Base-by-base conservation (phyloP, 2,113 vertebrate genomes). In the Pseudorhombus dupliciocellatus region DNA sequence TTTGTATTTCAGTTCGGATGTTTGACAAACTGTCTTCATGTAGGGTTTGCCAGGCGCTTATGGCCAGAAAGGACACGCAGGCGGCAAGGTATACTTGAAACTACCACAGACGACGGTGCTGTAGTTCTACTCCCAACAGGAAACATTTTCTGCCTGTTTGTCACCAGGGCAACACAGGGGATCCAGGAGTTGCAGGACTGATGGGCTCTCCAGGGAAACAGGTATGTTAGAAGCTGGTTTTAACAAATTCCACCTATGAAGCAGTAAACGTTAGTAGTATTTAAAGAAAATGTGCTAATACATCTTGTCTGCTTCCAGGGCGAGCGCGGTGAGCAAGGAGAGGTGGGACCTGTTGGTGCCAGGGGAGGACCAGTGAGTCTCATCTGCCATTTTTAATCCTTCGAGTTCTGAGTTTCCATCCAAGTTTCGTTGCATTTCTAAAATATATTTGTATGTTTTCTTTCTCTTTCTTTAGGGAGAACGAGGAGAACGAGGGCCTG, bases 131-230 rank as follows among this genome's bases (percentile, higher is more conserved):
- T 28, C 5, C 26, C 26, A 28, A 28, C 26, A 28, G 26, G 26
- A 28, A 28, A 28, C 5, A 28, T 28, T 28, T 28, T 28, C 26
- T 28, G 5, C 26, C 26, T 28, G 26, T 28, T 28, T 28, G 34
- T 37, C 34, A 10, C 10, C 83, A 99, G 97, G 97, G 97, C 44
- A 85, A 66, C 52, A 20, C 85, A 55, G 97, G 96, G 61, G 83
- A 90, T 72, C 94, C 95, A 42, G 97, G 97, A 1, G 86, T 92
- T 21, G 90, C 93, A 37, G 97, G 97, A 31, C 83, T 90, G 21
- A 93, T 98, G 94, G 97, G 97, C 50, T 96, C 95, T 90, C 92
- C 95, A 73, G 97, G 97, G 57, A 98, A 97, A 94, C 92, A 90
- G 81, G 97, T 98, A 90, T 91, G 94, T 87, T 56, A 21, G 53